A percentile compares a stretch with the other conserved stretches of the same genome.
These are phyloP conservation scores for Alca torda DNA, from an alignment of 2,797 vertebrate genomes.

Conservation along the genomic window DNA sequence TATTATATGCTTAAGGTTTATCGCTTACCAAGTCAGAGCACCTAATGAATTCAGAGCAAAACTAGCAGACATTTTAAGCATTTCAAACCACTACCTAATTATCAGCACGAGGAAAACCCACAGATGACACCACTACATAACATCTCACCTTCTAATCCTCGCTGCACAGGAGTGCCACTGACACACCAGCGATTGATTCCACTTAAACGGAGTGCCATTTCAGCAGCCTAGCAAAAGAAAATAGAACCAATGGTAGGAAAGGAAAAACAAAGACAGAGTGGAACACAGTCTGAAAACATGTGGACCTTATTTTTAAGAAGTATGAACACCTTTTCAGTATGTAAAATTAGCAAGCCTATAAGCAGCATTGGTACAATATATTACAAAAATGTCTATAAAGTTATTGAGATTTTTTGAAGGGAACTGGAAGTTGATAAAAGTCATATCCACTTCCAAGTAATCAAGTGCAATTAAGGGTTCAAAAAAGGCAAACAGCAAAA, in stretches of 20 bases:
- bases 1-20: not conserved
- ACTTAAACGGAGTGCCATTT: constrained; percentile 94
- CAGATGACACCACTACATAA: not conserved
- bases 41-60: not conserved
- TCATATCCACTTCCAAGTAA: not conserved
- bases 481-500: not conserved
- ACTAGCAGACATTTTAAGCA: not conserved
- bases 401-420: not conserved
- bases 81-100: not conserved
- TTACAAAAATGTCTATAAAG: not conserved
- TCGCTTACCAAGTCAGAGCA: not conserved
- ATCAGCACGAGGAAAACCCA: not conserved
- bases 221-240: constrained; percentile 85
- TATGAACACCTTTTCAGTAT: not conserved
- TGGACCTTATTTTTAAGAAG: not conserved
- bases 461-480: not conserved
- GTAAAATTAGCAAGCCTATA: not conserved
- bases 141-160: constrained; percentile 91
- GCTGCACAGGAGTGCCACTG: constrained; percentile 96
- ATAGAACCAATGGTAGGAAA: not conserved
- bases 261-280: not conserved
- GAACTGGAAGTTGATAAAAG: not conserved
- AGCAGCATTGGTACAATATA: not conserved
- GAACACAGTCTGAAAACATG: not conserved
- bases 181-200: constrained; percentile 98